Conservation (phyloP, 2,888 invertebrate species). For the Drosophila diplacantha region DNA sequence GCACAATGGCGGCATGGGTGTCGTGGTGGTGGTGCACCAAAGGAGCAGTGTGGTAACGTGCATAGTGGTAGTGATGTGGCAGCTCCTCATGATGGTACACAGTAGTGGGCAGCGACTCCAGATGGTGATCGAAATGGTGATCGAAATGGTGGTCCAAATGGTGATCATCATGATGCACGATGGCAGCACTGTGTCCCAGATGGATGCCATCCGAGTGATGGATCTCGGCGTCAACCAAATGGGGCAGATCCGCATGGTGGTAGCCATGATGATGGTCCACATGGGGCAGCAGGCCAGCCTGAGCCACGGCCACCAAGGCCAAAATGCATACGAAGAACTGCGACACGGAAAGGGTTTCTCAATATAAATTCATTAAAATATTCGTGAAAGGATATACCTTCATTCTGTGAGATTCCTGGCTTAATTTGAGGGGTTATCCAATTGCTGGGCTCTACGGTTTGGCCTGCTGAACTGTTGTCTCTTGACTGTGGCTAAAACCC, state of each 20-base stretch:
- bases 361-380: background rate
- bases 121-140: slow-evolving; percentile 53
- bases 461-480: slow-evolving; percentile 61
- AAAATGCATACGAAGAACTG: slow-evolving; percentile 71
- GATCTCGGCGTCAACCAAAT: slow-evolving; percentile 65
- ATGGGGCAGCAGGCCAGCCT: slow-evolving; percentile 74
- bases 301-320: slow-evolving; percentile 69
- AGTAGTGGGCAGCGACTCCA: slow-evolving; percentile 57
- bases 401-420: slow-evolving; percentile 75
- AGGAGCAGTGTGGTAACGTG: slow-evolving; percentile 46
- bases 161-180: slow-evolving; percentile 71
- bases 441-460: slow-evolving; percentile 54
- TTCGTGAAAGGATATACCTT: slow-evolving; percentile 57
- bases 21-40: slow-evolving; percentile 52
- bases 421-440: slow-evolving; percentile 68
- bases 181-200: slow-evolving; percentile 72
- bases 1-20: slow-evolving; percentile 54
- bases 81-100: slow-evolving; percentile 74
- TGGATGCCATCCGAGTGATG: slow-evolving; percentile 69
- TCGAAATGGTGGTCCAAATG: slow-evolving; percentile 52
- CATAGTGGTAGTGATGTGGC: slow-evolving; percentile 59
- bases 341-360: background rate
- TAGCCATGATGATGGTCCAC: slow-evolving; percentile 58
- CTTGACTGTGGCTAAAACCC: slow-evolving; percentile 67
- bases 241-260: slow-evolving; percentile 58